Conservation (phyloP, 1,140 invertebrate genomes). For the Nymphalis io region DNA sequence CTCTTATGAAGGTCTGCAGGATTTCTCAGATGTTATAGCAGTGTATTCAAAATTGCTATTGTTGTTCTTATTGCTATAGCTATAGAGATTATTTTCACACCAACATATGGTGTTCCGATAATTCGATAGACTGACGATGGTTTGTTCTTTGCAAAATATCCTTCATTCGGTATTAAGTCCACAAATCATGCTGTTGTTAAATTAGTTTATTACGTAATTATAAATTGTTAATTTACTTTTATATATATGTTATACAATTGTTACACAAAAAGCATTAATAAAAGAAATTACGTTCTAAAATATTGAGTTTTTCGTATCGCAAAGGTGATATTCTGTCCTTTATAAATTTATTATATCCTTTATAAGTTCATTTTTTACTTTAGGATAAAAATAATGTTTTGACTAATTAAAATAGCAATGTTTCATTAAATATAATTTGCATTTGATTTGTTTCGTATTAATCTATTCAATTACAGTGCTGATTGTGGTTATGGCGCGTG, state of each 20-base stretch:
- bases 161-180: slow-evolving; percentile 1
- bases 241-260: neutral
- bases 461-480: neutral
- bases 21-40: neutral
- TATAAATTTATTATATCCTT: no score
- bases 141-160: neutral
- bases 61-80: neutral
- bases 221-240: neutral
- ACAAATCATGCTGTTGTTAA: neutral
- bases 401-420: no score
- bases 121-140: neutral
- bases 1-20: neutral
- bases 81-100: neutral
- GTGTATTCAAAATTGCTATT: neutral
- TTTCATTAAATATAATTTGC: no score
- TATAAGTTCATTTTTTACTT: no score
- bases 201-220: neutral
- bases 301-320: no score
- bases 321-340: no score
- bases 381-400: no score
- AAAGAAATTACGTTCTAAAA: no score
- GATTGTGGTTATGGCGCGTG: neutral
- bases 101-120: neutral
- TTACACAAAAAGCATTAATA: no score
- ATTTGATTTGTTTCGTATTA: no score